Evolutionary conservation across 2,888 invertebrate species (phyloP), one percentile per base, ranked within the genome.

Genomic region (Idaea biselata): DNA sequence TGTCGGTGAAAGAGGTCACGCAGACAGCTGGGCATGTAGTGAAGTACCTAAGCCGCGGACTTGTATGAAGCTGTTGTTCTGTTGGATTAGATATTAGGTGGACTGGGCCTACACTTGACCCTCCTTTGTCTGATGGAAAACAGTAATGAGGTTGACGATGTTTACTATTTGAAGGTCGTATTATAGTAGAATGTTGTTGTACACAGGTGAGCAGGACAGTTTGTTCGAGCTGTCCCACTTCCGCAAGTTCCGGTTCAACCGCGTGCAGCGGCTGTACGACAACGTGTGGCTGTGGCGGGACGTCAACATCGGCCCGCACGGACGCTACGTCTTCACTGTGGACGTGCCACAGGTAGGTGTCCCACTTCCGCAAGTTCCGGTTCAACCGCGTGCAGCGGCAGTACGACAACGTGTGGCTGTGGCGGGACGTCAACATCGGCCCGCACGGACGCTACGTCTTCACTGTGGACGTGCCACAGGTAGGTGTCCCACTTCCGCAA

Each of bases 251-350:
- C 94, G 98, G 2, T 97, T 97, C 84, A 98, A 97, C 87, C 94
- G 97, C 65, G 95, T 98, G 65, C 96, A 97, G 80, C 94, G 98
- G 0, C 97, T 98, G 81, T 99, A 98, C 87, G 97, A 98, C 77
- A 98, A 98, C 86, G 96, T 97, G 63, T 99, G 99, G 99, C 89
- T 98, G 61, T 99, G 99, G 99, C 95, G 96, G 68, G 98, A 98
- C 88, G 95, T 97, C 61, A 98, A 98, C 86, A 97, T 98, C 78
- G 98, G 85, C 0, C 97, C 98, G 18, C 97, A 97, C 86, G 98
- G 98, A 0, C 95, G 98, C 6, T 96, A 94, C 79, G 97, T 98
- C 64, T 97, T 98, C 88, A 97, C 96, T 63, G 91, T 96, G 57
- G 96, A 96, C 55, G 97, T 97, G n/a, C 97, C 97, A 0, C 93